phyloP scores from a whole-genome alignment of 1,140 invertebrate genomes.

The Lasaia peninsularis region DNA sequence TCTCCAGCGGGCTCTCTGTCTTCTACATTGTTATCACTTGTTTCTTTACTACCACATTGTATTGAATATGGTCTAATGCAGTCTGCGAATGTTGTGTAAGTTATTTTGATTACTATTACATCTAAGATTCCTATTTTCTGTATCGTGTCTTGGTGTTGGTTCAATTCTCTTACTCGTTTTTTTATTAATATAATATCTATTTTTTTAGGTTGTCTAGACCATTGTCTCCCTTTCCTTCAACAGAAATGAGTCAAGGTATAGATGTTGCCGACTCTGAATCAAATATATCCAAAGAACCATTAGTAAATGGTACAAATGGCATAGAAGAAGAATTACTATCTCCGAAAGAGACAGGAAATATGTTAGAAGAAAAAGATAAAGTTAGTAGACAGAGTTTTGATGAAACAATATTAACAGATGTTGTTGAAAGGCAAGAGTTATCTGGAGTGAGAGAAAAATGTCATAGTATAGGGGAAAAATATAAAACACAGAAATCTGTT shows the following conservation, averaged over 20 bases:
- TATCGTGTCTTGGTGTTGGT: too few relatives aligned
- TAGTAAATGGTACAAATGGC: constrained; percentile 53
- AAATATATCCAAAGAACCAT: constrained; percentile 47
- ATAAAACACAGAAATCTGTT: constrained; percentile 60
- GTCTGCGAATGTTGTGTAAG: constrained; percentile 88
- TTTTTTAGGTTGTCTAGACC: constrained; percentile 84
- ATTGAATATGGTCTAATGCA: constrained; percentile 92
- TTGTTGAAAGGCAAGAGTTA: constrained; percentile 52
- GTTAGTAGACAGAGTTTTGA: constrained; percentile 69
- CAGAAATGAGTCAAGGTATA: constrained; percentile 63
- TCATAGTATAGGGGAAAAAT: constrained; percentile 73
- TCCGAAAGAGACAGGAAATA: constrained; percentile 62
- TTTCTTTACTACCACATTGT: constrained; percentile 94
- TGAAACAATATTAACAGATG: constrained; percentile 54
- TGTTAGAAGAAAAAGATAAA: constrained; percentile 66
- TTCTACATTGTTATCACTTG: constrained; percentile 89
- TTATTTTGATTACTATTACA: constrained; percentile 18
- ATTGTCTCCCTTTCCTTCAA: constrained; percentile 85
- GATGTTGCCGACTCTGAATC: constrained; percentile 44
- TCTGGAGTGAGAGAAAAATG: constrained; percentile 64
- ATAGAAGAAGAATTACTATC: constrained; percentile 51
- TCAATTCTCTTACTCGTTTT: neutral
- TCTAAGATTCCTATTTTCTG: neutral
- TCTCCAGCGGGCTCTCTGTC: constrained; percentile 95
- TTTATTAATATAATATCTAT: neutral